Evolutionary conservation across 2,888 invertebrate genomes (phyloP), one percentile per base, ranked within the genome.

Genomic region (Sarcophaga variegata): DNA sequence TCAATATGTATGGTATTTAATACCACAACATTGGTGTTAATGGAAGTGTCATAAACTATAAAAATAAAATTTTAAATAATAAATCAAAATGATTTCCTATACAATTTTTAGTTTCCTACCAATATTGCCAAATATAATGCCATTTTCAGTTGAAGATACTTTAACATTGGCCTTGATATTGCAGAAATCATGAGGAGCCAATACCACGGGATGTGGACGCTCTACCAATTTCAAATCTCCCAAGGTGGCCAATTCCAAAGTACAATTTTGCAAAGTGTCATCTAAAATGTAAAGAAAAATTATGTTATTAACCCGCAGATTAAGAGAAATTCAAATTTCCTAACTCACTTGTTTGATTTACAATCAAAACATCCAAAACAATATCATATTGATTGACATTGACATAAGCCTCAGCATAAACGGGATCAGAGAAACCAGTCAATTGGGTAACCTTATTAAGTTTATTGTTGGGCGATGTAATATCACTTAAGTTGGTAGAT

Each of bases 381-480:
- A 99, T 99, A 93, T 99, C 99, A 94, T 99, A 99, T 93, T 99
- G 99, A 94, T 99, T 99, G 89, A 99, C 99, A 93, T 99, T 97
- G 2, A 99, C 99, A 92, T 99, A 98, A n/a, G 99, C 99, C 94
- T 99, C 99, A 0, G 99, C 98, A 94, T 99, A 99, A 86, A 99
- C 99, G 0, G 99, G 99, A 95, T 99, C 99, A 0, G 99, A 99
- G 94, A 99, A 99, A 17, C 99, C 99, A 4, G 99, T 99, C 91
- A 99, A 95, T 93, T 99, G 99, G 60, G 98, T 98, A 88, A 98
- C 98, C 94, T 96, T 96, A 87, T 96, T 96, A 22, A 96, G 92
- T 89, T 95, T 96, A 89, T 94, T 95, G 69, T 94, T 93, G 2
- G 95, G 94, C 27, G 95, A 93, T n/a, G 94, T 93, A 54, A 94